Conservation (phyloP, 2,797 vertebrate species). For the Mastacembelus armatus region DNA sequence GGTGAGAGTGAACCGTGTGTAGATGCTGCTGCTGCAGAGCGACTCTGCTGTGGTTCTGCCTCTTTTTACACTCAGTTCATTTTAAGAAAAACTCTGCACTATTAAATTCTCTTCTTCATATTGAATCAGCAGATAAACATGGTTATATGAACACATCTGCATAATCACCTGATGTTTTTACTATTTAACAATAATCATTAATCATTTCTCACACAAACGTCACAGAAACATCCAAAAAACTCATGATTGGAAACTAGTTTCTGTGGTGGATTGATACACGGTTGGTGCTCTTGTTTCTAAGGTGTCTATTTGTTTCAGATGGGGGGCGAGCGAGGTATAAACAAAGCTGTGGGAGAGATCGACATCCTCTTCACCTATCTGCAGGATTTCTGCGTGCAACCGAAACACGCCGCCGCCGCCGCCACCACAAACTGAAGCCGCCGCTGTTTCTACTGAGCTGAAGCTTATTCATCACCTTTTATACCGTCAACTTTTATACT, state of each 20-base stretch:
- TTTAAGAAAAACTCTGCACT: no score
- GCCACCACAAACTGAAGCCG: not conserved
- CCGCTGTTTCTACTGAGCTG: not conserved
- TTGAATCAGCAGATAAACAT: no score
- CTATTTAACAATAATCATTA: no score
- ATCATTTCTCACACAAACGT: no score
- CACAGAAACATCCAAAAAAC: no score
- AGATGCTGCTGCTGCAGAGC: no score
- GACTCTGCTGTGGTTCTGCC: no score
- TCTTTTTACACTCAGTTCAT: no score
- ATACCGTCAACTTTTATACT: slow-evolving; percentile 46
- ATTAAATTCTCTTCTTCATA: no score
- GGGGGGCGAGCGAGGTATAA: slow-evolving; percentile 36
- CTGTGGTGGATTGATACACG: not conserved
- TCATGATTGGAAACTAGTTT: not conserved
- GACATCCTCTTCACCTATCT: slow-evolving; percentile 74
- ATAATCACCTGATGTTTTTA: no score
- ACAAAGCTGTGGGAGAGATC: slow-evolving; percentile 71
- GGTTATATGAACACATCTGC: no score
- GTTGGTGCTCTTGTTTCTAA: not conserved
- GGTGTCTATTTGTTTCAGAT: slow-evolving; percentile 49
- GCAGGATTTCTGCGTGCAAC: slow-evolving; percentile 65
- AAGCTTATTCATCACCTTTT: slow-evolving; percentile 49
- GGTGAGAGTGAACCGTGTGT: slow-evolving; percentile 37
- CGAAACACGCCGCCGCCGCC: not conserved